These are phyloP conservation scores for Drosophila nigricruria DNA, from an alignment of 2,888 invertebrate species.

Conservation along the genomic window DNA sequence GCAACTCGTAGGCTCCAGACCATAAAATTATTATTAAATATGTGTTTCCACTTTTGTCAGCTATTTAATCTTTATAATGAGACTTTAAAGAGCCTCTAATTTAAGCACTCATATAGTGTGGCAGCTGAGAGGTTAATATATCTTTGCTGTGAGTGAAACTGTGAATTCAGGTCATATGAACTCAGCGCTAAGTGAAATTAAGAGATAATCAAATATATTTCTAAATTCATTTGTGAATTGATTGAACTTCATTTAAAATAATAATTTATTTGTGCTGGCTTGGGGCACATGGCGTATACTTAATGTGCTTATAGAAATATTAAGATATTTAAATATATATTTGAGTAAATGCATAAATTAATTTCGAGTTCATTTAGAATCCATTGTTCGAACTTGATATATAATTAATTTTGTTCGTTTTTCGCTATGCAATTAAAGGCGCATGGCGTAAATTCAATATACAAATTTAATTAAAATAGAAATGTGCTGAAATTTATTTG, in stretches of 20 bases:
- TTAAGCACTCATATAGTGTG: background rate
- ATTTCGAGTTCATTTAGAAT: background rate
- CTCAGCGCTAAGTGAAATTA: background rate
- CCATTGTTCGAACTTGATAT: background rate
- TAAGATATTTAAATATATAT: background rate
- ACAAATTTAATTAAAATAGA: background rate
- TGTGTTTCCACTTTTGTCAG: slow-evolving; percentile 8
- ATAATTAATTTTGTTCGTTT: background rate
- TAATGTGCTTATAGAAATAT: background rate
- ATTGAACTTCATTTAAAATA: background rate
- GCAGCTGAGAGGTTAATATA: background rate
- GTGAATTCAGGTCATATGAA: too few relatives aligned
- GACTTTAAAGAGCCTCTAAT: slow-evolving; percentile 7
- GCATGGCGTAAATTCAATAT: background rate
- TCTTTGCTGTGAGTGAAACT: background rate
- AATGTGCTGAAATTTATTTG: background rate
- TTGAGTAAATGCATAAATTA: background rate
- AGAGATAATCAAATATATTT: background rate
- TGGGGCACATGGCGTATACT: background rate
- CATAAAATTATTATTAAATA: slow-evolving; percentile 36
- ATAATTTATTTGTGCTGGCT: background rate
- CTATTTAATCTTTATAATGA: slow-evolving; percentile 22
- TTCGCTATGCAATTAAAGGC: background rate
- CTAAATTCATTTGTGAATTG: background rate
- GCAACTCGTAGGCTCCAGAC: slow-evolving; percentile 30